Base-by-base conservation (phyloP, 2,797 vertebrate genomes). In the Chlorospingus flavigularis region DNA sequence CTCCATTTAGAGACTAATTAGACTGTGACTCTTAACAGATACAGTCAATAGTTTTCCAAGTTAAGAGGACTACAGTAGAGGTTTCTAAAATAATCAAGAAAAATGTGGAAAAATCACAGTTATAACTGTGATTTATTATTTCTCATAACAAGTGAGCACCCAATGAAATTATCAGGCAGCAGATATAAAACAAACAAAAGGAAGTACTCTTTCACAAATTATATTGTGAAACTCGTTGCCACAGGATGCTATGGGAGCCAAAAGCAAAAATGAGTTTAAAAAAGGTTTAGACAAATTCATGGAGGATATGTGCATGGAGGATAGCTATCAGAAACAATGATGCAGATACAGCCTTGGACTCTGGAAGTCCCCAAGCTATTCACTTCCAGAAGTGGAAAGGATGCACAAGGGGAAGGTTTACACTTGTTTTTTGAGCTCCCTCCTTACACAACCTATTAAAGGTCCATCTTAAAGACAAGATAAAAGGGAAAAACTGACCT, bases 111-210 rank as follows among this genome's bases (percentile, higher is more conserved):
- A 94, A 94, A 77, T 63, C 53, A 60, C 75, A 55, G 20, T 58
- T 65, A 24, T 66, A 94, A 79, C 48, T 82, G 53, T 73, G 53
- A 92, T 73, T 62, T 89, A 89, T 73, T 85, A 35, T 62, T 82
- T 89, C 40, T 82, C 33, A 12, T 90, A 89, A 89, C 45, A 89
- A 96, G 61, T 3, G 0, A 67, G 53, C 45, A 85, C 16, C 67
- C 87, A 94, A 94, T 92, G 81, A 95, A 95, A 96, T 95, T 92
- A 96, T 45, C 81, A 61, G 31, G 45, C 72, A 93, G 89, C 72
- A 91, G 47, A 88, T 57, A 91, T 74, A 82, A 89, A 95, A 76
- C 80, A 91, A 96, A 89, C 50, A 53, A 82, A 91, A 94, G 94
- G 89, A 96, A 95, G 61, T 58, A 67, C 75, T 89, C 74, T 68